Evolutionary conservation across 64 coral and sea anemone genomes (phyloP), one percentile per base, ranked within the genome.

Genomic region (Montipora foliosa): DNA sequence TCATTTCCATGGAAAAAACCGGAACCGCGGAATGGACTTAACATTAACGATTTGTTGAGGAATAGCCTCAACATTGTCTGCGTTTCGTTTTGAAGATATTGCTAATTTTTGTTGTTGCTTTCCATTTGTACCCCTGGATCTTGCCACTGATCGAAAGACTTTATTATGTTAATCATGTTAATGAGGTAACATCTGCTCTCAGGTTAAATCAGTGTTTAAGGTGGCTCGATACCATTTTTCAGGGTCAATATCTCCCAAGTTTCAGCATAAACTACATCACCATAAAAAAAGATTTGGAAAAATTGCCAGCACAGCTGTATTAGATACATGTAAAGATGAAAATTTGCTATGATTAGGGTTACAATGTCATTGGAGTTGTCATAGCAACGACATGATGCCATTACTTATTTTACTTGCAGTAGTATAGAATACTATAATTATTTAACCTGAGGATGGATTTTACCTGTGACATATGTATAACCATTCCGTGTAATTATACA

Each of bases 391-490:
- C 69, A 73, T 73, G 69, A 73, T 73, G 69, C 69, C 69, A 73
- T 73, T 73, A 73, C 22, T 21, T 73, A 73, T 73, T 73, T 73
- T 73, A 73, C 69, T 73, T 73, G 69, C 69, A 73, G 69, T 5
- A 73, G 16, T 73, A 73, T 73, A 73, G 69, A 73, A 73, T 73
- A 73, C 69, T 73, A 73, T 73, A 73, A 73, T 73, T 73, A 73
- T 73, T 73, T 73, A 73, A 73, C 10, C 69, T 73, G 69, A 73
- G 69, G 69, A 73, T 73, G 69, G 69, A 73, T 73, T 73, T 73
- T 73, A 73, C 69, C 69, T 73, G 69, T 73, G 21, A 73, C 69
- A 73, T 73, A 73, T 73, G 69, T 73, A 29, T 73, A 73, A 19
- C 17, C 19, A 73, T 73, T 73, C 22, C 69, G n/a, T 73, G 19